A percentile compares a stretch with the other conserved stretches of the same genome.
Conservation (phyloP, 2,888 invertebrate genomes). For the Synergus itoensis region DNA sequence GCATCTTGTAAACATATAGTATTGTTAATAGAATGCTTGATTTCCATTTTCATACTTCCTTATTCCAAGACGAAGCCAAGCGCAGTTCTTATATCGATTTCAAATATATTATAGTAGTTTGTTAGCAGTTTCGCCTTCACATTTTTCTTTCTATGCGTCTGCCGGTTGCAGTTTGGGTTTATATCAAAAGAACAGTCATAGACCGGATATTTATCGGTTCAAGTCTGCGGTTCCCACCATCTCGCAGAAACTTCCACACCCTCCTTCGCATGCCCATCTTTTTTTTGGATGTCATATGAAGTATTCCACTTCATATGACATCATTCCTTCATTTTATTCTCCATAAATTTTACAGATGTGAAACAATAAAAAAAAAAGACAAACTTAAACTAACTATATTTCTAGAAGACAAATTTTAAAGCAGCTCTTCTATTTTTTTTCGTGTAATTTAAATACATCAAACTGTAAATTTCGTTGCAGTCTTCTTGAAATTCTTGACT, state of each 20-base stretch:
- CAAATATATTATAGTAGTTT: not conserved
- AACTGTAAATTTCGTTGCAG: not conserved
- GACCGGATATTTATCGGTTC: constrained; percentile 15
- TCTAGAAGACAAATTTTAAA: too few species aligned
- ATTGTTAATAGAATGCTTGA: too few species aligned
- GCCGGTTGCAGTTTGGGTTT: constrained; percentile 13
- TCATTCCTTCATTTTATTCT: too few species aligned
- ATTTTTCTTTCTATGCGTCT: not conserved
- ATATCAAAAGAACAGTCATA: constrained; percentile 21
- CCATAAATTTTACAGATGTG: too few species aligned
- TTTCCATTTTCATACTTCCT: not conserved
- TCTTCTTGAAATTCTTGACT: not conserved
- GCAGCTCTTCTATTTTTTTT: too few species aligned
- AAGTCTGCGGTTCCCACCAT: not conserved
- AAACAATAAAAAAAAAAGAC: too few species aligned
- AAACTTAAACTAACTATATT: too few species aligned
- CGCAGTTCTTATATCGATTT: not conserved
- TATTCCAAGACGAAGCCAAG: not conserved
- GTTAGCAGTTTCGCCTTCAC: not conserved
- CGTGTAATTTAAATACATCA: too few species aligned
- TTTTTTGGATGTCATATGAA: constrained; percentile 4
- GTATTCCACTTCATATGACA: constrained; percentile 11
- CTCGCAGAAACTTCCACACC: constrained; percentile 3
- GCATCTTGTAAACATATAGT: too few species aligned
- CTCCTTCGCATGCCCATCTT: not conserved